phyloP scores from a whole-genome alignment of 2,113 vertebrate genomes.

The Sapajus apella region DNA sequence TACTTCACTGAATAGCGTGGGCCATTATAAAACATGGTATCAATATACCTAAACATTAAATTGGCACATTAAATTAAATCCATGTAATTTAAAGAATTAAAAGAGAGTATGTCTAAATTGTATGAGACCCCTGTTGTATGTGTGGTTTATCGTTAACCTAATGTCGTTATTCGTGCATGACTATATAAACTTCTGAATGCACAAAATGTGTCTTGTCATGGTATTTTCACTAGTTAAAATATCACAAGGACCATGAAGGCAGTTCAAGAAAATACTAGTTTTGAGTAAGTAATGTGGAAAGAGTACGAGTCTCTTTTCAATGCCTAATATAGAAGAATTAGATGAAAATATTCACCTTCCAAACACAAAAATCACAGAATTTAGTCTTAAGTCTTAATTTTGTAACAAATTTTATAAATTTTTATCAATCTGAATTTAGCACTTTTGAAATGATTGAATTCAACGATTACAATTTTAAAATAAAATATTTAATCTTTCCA shows the following conservation, averaged over 20 bases:
- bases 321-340: neutral
- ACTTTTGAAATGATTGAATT: neutral
- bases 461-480: neutral
- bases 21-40: neutral
- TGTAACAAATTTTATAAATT: neutral
- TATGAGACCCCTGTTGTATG: neutral
- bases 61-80: neutral
- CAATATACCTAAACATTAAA: neutral
- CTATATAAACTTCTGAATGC: neutral
- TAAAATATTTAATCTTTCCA: neutral
- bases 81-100: too few species aligned
- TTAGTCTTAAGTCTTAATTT: neutral
- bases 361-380: neutral
- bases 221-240: neutral
- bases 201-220: neutral
- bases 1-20: neutral
- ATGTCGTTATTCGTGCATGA: neutral
- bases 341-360: neutral
- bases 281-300: neutral
- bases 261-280: neutral
- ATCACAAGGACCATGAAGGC: neutral
- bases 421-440: neutral
- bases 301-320: neutral
- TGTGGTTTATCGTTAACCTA: neutral
- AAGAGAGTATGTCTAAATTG: too few species aligned